phyloP scores from a whole-genome alignment of 37 sponge, comb jelly and placozoan species.

The Dysidea cf. avara region DNA sequence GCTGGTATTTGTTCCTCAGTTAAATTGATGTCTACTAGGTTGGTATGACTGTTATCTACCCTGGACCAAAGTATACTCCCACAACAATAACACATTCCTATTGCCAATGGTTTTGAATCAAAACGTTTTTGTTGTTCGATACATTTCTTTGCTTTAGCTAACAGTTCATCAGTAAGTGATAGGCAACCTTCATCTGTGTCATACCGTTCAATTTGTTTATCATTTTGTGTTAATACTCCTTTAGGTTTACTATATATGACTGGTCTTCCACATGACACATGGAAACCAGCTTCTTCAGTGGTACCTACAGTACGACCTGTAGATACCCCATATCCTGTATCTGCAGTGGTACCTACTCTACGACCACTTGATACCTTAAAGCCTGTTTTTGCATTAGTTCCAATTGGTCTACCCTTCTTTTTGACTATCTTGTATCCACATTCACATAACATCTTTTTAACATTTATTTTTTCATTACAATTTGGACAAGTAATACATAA shows the following conservation, averaged over 20 bases:
- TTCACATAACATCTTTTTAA: no score
- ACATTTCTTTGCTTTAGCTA: no score
- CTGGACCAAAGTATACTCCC: slow-evolving; percentile 1
- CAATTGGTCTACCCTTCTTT: background rate
- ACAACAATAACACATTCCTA: background rate
- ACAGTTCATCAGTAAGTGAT: no score
- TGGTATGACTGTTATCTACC: background rate
- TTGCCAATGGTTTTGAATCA: background rate
- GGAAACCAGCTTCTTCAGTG: background rate
- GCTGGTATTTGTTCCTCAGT: background rate
- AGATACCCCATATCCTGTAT: background rate
- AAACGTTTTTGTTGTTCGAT: no score
- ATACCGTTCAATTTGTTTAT: background rate
- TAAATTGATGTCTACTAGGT: background rate
- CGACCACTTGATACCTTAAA: slow-evolving; percentile 1
- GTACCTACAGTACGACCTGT: background rate
- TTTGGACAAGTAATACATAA: background rate
- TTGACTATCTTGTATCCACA: no score
- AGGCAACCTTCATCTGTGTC: no score
- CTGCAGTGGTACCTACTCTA: background rate
- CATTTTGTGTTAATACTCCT: background rate
- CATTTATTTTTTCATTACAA: no score
- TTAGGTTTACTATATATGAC: background rate
- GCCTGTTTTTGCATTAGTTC: background rate
- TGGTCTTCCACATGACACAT: background rate